A percentile compares a stretch with the other conserved stretches of the same genome.
These are phyloP conservation scores for Agonum fuliginosum DNA, from an alignment of 2,888 invertebrate species.

Conservation along the genomic window DNA sequence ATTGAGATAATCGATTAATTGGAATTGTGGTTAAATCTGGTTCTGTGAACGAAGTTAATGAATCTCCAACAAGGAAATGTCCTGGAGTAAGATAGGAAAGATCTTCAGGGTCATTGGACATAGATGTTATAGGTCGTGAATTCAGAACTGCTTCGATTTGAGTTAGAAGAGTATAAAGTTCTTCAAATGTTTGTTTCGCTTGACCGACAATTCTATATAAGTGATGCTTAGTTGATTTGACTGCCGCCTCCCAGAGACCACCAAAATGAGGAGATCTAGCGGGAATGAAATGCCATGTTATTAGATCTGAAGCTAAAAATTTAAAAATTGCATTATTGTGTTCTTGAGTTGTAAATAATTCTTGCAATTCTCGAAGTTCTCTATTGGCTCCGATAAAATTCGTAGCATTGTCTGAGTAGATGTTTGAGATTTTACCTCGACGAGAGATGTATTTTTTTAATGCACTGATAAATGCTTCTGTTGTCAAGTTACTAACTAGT, in stretches of 20 bases:
- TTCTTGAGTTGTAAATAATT: background rate
- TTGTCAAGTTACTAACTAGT: conserved; percentile 62
- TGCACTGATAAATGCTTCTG: conserved; percentile 62
- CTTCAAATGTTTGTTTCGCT: conserved; percentile 63
- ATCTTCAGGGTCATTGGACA: conserved; percentile 62
- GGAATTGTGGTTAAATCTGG: conserved; percentile 24
- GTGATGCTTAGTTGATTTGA: conserved; percentile 65
- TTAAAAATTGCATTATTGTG: too few species aligned
- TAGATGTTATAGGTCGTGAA: conserved; percentile 60
- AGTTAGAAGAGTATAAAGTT: conserved; percentile 60
- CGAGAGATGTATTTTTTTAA: conserved; percentile 63
- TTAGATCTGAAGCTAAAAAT: background rate
- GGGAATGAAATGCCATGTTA: conserved; percentile 64
- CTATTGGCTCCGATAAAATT: conserved; percentile 63
- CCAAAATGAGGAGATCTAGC: conserved; percentile 64
- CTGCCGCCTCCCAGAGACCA: conserved; percentile 65
- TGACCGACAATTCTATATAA: conserved; percentile 26
- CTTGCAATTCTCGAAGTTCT: conserved; percentile 56
- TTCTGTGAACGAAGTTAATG: too few species aligned
- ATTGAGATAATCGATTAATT: conserved; percentile 57
- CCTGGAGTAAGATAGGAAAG: conserved; percentile 55
- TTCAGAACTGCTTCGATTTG: conserved; percentile 61
- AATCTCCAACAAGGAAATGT: conserved; percentile 59
- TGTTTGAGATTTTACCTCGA: conserved; percentile 60
- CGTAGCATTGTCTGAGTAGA: conserved; percentile 64